Conservation (phyloP, 2,113 vertebrate species). For the Cebus imitator region DNA sequence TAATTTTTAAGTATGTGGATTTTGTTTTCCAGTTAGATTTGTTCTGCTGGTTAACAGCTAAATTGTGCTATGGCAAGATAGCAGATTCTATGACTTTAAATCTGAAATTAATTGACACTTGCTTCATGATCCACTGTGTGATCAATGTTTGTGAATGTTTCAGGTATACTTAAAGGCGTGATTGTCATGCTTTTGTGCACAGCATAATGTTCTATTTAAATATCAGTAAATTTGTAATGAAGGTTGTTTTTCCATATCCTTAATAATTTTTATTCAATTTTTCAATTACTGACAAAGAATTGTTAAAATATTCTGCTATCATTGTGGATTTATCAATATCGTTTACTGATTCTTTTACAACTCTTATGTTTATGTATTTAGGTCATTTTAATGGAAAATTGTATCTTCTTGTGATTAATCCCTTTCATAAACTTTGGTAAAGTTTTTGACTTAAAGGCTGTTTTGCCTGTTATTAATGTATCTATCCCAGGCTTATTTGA, state of each 20-base stretch:
- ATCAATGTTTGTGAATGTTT: not conserved
- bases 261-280: not conserved
- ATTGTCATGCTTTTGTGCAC: not conserved
- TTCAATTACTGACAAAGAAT: not conserved
- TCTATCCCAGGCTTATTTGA: not conserved
- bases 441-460: not conserved
- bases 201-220: not conserved
- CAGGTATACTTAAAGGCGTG: not conserved
- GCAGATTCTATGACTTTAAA: not conserved
- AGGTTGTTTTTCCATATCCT: not conserved
- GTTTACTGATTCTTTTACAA: not conserved
- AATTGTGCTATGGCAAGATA: not conserved
- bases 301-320: not conserved
- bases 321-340: not conserved
- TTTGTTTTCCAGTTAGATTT: not conserved
- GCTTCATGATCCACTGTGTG: not conserved
- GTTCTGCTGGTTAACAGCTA: not conserved
- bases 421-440: not conserved
- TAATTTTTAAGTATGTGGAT: not conserved
- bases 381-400: not conserved
- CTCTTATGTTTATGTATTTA: not conserved
- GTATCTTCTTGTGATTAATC: not conserved
- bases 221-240: not conserved
- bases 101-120: not conserved
- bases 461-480: not conserved